phyloP scores from a whole-genome alignment of 2,888 invertebrate genomes.

The Protonemura montana region DNA sequence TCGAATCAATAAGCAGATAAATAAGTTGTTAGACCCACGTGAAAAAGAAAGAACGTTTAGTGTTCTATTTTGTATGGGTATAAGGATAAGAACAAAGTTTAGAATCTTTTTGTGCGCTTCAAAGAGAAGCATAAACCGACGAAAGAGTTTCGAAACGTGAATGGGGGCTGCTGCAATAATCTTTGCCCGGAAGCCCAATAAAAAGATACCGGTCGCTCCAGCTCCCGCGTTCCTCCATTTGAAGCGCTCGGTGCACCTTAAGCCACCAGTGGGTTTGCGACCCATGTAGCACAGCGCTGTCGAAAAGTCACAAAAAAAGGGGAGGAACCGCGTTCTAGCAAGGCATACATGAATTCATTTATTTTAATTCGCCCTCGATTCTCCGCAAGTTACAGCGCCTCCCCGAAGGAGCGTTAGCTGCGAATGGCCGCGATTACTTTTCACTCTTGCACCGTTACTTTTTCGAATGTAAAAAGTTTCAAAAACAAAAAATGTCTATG shows the following conservation, averaged over 20 bases:
- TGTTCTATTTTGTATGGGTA: neutral
- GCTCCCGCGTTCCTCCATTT: neutral
- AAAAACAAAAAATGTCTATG: neutral
- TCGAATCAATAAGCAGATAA: neutral
- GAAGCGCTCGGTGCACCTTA: no score
- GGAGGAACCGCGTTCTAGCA: neutral
- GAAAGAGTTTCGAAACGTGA: neutral
- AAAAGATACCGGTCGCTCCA: neutral
- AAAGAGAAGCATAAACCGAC: neutral
- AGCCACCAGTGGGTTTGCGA: no score
- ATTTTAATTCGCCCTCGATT: neutral
- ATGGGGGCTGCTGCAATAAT: neutral
- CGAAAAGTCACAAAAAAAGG: no score
- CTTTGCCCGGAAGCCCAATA: conserved; percentile 12
- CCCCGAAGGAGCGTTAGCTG: conserved; percentile 21
- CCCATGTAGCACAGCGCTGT: no score
- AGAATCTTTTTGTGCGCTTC: neutral
- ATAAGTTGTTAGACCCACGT: conserved; percentile 7
- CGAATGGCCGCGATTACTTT: conserved; percentile 25
- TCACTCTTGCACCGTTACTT: neutral
- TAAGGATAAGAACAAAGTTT: neutral
- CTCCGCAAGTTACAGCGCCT: neutral
- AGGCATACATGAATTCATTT: neutral
- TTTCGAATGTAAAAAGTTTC: neutral
- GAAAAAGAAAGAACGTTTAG: conserved; percentile 5